Percentiles rank a stretch among this genome's conserved stretches.
Conservation (phyloP, 2,113 vertebrate genomes). For the Polyodon spathula region DNA sequence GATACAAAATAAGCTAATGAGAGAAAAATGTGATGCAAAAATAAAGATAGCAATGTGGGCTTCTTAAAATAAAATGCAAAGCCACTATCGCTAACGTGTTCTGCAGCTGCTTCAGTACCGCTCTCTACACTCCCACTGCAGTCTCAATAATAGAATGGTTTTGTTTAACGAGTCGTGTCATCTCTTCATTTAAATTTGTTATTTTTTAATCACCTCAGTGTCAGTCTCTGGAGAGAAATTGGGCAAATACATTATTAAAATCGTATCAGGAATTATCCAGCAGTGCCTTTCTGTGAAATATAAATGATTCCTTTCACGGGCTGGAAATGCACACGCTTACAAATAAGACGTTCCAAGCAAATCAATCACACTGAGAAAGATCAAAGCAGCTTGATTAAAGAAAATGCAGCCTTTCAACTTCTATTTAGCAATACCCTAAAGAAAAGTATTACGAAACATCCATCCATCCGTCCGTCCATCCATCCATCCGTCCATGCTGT, state of each 20-base stretch:
- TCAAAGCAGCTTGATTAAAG: background rate
- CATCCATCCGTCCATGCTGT: too few species aligned
- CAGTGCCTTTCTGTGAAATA: background rate
- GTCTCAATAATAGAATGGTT: too few species aligned
- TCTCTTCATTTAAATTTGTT: background rate
- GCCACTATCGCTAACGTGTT: too few species aligned
- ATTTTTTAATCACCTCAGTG: constrained; percentile 1
- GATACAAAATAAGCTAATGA: too few species aligned
- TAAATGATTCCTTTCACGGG: background rate
- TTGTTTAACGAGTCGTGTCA: background rate
- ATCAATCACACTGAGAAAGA: background rate
- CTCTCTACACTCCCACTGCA: too few species aligned
- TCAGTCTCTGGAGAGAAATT: background rate
- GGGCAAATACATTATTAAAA: background rate
- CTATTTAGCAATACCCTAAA: too few species aligned
- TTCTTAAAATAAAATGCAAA: too few species aligned
- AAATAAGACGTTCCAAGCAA: background rate
- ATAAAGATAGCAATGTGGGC: too few species aligned
- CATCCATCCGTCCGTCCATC: too few species aligned
- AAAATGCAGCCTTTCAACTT: background rate
- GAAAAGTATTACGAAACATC: too few species aligned
- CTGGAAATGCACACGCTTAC: background rate
- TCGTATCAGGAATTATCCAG: background rate
- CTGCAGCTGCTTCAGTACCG: too few species aligned
- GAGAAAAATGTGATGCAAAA: too few species aligned